These are phyloP conservation scores for Ephestia elutella DNA, from an alignment of 1,140 invertebrate species.

Conservation along the genomic window DNA sequence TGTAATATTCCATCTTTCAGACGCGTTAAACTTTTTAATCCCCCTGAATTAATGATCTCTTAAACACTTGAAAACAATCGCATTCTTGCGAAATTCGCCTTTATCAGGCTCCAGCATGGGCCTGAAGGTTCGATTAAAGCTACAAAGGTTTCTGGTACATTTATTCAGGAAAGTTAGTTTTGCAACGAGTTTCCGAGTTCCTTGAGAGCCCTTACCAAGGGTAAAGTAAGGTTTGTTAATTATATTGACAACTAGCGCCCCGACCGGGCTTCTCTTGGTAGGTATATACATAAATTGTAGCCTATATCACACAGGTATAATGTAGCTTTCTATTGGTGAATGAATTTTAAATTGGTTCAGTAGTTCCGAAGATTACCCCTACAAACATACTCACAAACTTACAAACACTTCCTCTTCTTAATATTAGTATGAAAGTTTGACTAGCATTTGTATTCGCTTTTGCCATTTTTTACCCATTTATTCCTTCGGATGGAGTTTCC, in stretches of 20 bases:
- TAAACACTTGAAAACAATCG: conserved; percentile 17
- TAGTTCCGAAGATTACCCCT: too few relatives aligned
- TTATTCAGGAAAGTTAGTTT: conserved; percentile 47
- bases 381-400: too few relatives aligned
- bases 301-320: too few relatives aligned
- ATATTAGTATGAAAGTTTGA: too few relatives aligned
- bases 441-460: too few relatives aligned
- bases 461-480: too few relatives aligned
- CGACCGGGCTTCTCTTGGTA: too few relatives aligned
- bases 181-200: conserved; percentile 40
- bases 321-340: too few relatives aligned
- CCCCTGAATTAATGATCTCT: conserved; percentile 1
- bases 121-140: conserved; percentile 40
- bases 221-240: conserved; percentile 4
- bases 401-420: too few relatives aligned
- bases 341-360: too few relatives aligned
- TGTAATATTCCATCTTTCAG: neutral
- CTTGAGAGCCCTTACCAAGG: conserved; percentile 25
- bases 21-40: conserved; percentile 5
- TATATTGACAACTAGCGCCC: neutral
- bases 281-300: too few relatives aligned
- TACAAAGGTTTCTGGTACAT: conserved; percentile 53
- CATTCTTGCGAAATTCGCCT: conserved; percentile 34
- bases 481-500: too few relatives aligned
- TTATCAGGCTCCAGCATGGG: conserved; percentile 28